Evolutionary conservation across 2,113 vertebrate species (phyloP).

Genomic region (Pteropus alecto): DNA sequence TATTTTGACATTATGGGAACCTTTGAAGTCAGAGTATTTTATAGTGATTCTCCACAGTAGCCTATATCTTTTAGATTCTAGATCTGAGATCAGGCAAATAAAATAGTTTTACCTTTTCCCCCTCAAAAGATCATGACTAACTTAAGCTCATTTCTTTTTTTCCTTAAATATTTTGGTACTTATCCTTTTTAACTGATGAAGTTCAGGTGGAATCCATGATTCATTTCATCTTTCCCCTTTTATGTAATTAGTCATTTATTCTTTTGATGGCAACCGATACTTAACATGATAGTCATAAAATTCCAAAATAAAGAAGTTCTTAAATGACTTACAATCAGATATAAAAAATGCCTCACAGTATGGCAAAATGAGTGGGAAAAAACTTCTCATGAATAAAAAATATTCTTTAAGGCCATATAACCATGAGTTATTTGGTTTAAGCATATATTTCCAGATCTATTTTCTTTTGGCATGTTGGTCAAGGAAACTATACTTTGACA

Average conservation of each 20-base stretch:
- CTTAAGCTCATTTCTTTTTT: conserved; percentile 49
- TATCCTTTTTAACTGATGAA: conserved; percentile 70
- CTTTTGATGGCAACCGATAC: conserved; percentile 80
- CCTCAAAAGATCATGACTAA: conserved; percentile 53
- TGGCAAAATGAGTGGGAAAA: conserved; percentile 7
- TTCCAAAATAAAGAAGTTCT: conserved; percentile 73
- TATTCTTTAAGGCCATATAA: neutral
- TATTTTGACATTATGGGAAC: neutral
- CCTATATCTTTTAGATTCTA: conserved; percentile 7
- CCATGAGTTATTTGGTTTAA: conserved; percentile 6
- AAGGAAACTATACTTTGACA: conserved; percentile 15
- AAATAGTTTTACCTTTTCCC: conserved; percentile 3
- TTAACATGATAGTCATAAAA: conserved; percentile 74
- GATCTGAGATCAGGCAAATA: conserved; percentile 21
- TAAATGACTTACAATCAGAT: conserved; percentile 54
- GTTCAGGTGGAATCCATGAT: conserved; percentile 79
- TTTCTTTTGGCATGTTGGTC: conserved; percentile 24
- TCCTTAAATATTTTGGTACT: conserved; percentile 55
- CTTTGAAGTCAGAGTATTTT: conserved; percentile 2
- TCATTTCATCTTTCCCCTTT: conserved; percentile 76
- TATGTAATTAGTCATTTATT: conserved; percentile 76
- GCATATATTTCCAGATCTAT: neutral
- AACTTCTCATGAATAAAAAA: neutral
- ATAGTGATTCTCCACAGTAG: neutral
- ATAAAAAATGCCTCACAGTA: neutral